Evolutionary conservation across 2,113 vertebrate species (phyloP).

Genomic region (Platysternon megacephalum): DNA sequence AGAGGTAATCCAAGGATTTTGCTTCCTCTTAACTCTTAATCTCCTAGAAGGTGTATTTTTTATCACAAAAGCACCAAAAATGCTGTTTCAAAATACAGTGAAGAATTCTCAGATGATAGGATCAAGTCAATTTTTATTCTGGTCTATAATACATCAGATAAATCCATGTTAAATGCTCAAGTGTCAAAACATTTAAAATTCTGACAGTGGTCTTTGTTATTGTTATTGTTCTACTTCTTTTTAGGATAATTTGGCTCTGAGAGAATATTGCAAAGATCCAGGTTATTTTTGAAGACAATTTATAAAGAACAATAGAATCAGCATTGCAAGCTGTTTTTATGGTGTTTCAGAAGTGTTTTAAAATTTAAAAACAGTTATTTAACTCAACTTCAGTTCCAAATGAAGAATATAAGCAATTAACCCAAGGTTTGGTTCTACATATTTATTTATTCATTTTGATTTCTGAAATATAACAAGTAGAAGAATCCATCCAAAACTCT

Average conservation of each 20-base stretch:
- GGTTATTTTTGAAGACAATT: background rate
- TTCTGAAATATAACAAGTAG: background rate
- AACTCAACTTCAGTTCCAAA: slow-evolving; percentile 30
- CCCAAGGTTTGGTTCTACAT: slow-evolving; percentile 9
- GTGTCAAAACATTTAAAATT: slow-evolving; percentile 15
- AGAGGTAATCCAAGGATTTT: background rate
- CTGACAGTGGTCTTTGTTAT: background rate
- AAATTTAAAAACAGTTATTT: slow-evolving; percentile 33
- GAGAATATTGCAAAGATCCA: background rate
- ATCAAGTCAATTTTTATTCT: background rate
- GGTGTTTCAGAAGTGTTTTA: slow-evolving; percentile 44
- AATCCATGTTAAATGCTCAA: background rate
- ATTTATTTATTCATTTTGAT: background rate
- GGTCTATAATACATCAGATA: background rate
- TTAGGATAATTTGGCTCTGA: background rate
- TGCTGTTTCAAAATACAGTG: background rate
- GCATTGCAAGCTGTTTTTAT: slow-evolving; percentile 1
- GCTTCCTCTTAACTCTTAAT: background rate
- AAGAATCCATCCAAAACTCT: background rate
- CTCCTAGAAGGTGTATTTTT: background rate
- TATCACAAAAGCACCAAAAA: background rate
- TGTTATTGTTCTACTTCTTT: slow-evolving; percentile 9
- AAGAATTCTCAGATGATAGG: background rate
- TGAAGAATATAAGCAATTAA: background rate
- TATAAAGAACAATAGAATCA: background rate